Evolutionary conservation across 2,797 vertebrate genomes (phyloP), one percentile per base, ranked within the genome.

Genomic region (Cyclura pinguis): DNA sequence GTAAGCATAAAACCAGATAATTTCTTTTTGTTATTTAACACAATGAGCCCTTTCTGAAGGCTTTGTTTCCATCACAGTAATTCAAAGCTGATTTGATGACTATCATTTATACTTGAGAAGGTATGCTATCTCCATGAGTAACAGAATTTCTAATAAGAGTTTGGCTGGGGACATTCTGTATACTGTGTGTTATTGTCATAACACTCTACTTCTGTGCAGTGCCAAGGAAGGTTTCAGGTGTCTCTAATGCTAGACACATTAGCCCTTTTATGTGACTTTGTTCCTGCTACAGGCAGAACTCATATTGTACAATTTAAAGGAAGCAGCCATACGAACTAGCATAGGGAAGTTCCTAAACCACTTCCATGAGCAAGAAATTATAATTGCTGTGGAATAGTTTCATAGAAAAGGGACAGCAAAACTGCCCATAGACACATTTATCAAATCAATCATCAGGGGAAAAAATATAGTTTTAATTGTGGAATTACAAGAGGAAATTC

Each of bases 381-480:
- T 74, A 59, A 80, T 81, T 82, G 7, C 57, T 91, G 91, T 91
- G 84, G 92, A 95, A 89, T 0, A 22, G 32, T 91, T 38, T 50
- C 64, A 47, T 22, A 35, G 27, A 67, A 64, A 82, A 73, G 27
- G 2, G 18, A 32, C 27, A 8, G 47, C 50, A 81, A 85, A 86
- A 90, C n/a, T 85, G 27, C 14, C 10, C 27, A 55, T 32, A 24
- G 47, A 52, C 7, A 80, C 6, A 4, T 72, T 16, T 32, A 29
- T 64, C 4, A 84, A 89, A 84, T 57, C 87, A 82, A 59, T 80
- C 18, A 73, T 85, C 52, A 80, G 80, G 84, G 80, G 84, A 16
- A 50, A 10, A 86, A 88, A 77, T 52, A 3, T 89, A 91, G 42
- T 90, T 59, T 87, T 91, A 88, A 74, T 87, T 82, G 91, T 92